These are phyloP conservation scores for Aspidiotus rigidus DNA, from an alignment of 2,888 invertebrate genomes.

Conservation along the genomic window DNA sequence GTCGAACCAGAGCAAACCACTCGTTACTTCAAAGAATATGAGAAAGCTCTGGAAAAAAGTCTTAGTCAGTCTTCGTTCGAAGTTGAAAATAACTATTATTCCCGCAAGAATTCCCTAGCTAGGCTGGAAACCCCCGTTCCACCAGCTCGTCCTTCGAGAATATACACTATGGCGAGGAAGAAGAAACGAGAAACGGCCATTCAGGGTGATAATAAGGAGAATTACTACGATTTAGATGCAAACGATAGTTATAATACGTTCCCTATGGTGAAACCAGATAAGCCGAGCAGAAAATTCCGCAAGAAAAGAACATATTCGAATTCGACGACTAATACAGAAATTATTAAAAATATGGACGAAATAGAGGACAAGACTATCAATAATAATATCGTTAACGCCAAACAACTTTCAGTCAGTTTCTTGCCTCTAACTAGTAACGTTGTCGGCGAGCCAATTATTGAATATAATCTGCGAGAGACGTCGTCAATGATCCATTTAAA, in stretches of 20 bases:
- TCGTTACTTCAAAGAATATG: conserved; percentile 34
- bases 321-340: conserved; percentile 44
- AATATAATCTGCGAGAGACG: conserved; percentile 28
- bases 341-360: conserved; percentile 45
- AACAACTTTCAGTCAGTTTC: conserved; percentile 28
- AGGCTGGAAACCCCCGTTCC: conserved; percentile 48
- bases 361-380: conserved; percentile 17
- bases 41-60: conserved; percentile 35
- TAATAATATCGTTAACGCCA: conserved; percentile 30
- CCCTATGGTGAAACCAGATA: conserved; percentile 18
- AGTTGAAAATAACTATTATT: conserved; percentile 38
- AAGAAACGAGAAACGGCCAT: background rate
- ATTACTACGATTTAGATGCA: conserved; percentile 1
- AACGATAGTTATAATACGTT: conserved; percentile 26
- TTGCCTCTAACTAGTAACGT: conserved; percentile 17
- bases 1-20: conserved; percentile 34
- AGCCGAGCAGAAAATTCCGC: conserved; percentile 21
- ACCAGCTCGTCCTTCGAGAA: conserved; percentile 37
- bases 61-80: conserved; percentile 12
- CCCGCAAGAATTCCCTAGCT: conserved; percentile 55
- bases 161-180: conserved; percentile 25
- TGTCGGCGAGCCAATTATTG: conserved; percentile 13
- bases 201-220: conserved; percentile 19
- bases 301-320: conserved; percentile 27
- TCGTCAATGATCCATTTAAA: conserved; percentile 33